Conservation (phyloP, 2,113 vertebrate genomes). For the Holacanthus passer region DNA sequence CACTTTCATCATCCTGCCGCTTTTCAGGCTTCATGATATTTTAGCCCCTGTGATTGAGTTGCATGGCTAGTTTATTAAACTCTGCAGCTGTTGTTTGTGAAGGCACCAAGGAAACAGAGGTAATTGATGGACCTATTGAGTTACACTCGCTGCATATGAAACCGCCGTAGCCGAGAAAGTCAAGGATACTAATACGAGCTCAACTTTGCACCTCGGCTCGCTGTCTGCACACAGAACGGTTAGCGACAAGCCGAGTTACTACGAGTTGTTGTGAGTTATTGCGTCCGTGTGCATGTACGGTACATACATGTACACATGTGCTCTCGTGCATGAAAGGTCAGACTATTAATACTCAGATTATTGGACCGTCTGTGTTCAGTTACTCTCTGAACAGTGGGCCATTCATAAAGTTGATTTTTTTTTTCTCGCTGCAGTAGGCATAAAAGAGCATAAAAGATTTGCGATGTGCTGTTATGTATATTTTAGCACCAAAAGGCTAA, state of each 20-base stretch:
- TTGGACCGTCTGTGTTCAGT: constrained; percentile 13
- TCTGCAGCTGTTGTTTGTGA: constrained; percentile 87
- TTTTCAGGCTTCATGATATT: constrained; percentile 71
- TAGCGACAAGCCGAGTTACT: constrained; percentile 44
- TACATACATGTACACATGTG: constrained; percentile 17
- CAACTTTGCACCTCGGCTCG: constrained; percentile 36
- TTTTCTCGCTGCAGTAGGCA: neutral
- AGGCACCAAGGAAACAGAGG: constrained; percentile 80
- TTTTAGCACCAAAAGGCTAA: constrained; percentile 8
- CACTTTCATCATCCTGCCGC: constrained; percentile 66
- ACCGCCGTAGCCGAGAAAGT: constrained; percentile 56
- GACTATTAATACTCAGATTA: constrained; percentile 52
- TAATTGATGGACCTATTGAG: constrained; percentile 78
- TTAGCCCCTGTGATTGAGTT: constrained; percentile 67
- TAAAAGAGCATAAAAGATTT: neutral
- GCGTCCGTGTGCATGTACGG: neutral
- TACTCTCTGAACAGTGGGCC: neutral
- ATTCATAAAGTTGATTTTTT: constrained; percentile 5
- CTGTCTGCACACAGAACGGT: constrained; percentile 37
- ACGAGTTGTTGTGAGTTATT: constrained; percentile 33
- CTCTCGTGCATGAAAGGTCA: constrained; percentile 59
- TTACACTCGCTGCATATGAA: constrained; percentile 73
- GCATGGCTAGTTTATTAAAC: constrained; percentile 73
- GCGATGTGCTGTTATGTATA: neutral
- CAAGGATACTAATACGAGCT: constrained; percentile 65